Evolutionary conservation across 2,113 vertebrate genomes (phyloP).

Genomic region (Macroglossus sobrinus): DNA sequence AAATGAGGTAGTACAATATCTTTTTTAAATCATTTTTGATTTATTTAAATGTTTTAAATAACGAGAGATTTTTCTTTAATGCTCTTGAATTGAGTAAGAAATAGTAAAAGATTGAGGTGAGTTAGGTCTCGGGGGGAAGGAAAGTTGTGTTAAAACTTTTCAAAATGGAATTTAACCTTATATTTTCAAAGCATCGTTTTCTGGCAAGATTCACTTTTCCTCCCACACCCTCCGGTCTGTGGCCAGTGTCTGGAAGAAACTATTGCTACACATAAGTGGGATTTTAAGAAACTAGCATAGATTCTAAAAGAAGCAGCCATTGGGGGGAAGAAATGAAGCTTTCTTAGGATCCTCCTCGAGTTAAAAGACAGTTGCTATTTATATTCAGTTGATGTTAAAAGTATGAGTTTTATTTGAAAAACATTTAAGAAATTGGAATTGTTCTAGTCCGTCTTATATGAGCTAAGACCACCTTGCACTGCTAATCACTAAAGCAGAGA

Average conservation of each 20-base stretch:
- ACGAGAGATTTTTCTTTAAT: neutral
- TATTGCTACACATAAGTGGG: neutral
- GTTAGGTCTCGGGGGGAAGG: neutral
- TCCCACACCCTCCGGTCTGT: neutral
- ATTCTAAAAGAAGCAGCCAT: conserved; percentile 15
- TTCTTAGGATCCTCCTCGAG: neutral
- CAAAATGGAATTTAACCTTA: conserved; percentile 22
- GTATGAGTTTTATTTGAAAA: neutral
- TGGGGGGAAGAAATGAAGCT: neutral
- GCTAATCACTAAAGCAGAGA: neutral
- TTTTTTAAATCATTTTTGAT: no score
- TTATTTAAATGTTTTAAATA: neutral
- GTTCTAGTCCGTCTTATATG: neutral
- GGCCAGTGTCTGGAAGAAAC: neutral
- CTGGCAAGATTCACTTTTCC: conserved; percentile 17
- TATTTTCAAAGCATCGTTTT: conserved; percentile 16
- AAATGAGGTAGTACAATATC: no score
- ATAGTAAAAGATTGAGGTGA: neutral
- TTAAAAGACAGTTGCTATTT: neutral
- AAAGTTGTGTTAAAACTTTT: conserved; percentile 28
- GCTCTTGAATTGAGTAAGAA: neutral
- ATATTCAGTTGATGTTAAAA: neutral
- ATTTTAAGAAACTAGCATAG: neutral
- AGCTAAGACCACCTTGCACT: neutral
- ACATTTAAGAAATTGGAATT: neutral